phyloP scores from a whole-genome alignment of 2,888 invertebrate genomes.

The Caprella mutica region DNA sequence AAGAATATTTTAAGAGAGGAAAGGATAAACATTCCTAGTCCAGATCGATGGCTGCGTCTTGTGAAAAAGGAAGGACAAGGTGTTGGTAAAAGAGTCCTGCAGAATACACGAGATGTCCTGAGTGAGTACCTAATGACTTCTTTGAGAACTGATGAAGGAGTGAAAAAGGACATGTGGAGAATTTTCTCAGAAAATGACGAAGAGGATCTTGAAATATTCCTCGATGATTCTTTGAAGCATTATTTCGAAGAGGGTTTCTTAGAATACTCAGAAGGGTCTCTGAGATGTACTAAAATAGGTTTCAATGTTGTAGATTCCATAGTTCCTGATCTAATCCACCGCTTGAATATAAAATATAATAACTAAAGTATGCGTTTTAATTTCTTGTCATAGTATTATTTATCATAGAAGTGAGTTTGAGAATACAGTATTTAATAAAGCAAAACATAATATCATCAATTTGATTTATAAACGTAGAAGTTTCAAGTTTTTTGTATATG shows the following conservation, averaged over 20 bases:
- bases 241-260: constrained; percentile 8
- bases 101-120: constrained; percentile 2
- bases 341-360: too few relatives aligned
- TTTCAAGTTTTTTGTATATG: too few relatives aligned
- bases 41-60: constrained; percentile 21
- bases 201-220: constrained; percentile 6
- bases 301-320: constrained; percentile 21
- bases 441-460: too few relatives aligned
- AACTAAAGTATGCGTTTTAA: too few relatives aligned
- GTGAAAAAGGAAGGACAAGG: constrained; percentile 17
- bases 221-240: not conserved
- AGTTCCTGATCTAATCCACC: constrained; percentile 10
- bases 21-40: constrained; percentile 20
- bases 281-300: constrained; percentile 14
- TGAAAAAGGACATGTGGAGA: constrained; percentile 6
- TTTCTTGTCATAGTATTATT: too few relatives aligned
- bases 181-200: constrained; percentile 3
- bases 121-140: constrained; percentile 18
- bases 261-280: not conserved
- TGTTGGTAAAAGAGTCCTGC: not conserved
- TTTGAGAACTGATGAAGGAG: constrained; percentile 20
- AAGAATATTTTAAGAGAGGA: constrained; percentile 10
- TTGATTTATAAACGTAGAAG: too few relatives aligned
- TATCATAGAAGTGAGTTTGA: too few relatives aligned
- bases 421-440: too few relatives aligned